Evolutionary conservation across 2,113 vertebrate genomes (phyloP).

Genomic region (Mixornis gularis): DNA sequence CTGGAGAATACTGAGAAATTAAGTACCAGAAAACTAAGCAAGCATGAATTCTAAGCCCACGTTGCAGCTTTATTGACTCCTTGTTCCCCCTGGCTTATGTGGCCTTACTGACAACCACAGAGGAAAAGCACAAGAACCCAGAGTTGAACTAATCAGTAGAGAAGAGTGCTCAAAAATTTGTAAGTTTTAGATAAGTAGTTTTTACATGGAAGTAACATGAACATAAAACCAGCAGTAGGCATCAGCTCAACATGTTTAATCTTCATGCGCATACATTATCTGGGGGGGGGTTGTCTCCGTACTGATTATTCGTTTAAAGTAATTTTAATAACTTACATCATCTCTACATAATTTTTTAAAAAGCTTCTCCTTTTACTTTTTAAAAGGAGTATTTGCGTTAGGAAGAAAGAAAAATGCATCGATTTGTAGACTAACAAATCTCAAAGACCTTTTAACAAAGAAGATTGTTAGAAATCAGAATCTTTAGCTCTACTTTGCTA

Average conservation of each 20-base stretch:
- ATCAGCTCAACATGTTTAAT: neutral
- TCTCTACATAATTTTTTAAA: neutral
- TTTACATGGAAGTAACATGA: neutral
- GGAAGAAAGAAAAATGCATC: neutral
- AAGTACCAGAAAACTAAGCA: neutral
- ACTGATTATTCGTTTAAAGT: fast-evolving
- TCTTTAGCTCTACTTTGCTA: no score
- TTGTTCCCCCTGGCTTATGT: neutral
- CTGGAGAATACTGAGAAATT: neutral
- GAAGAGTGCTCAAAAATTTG: neutral
- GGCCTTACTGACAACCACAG: neutral
- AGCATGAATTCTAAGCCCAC: neutral
- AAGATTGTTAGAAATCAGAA: neutral
- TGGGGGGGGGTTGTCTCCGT: neutral
- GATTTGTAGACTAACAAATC: neutral
- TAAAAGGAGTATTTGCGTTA: neutral
- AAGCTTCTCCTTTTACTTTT: neutral
- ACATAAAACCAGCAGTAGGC: neutral
- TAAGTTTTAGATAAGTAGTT: neutral
- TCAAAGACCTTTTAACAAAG: neutral
- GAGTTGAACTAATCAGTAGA: neutral
- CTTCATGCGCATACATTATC: neutral
- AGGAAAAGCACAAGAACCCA: neutral
- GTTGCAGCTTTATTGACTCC: neutral
- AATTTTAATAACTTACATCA: neutral